These are phyloP conservation scores for Azorinus chamasolen DNA, from an alignment of 2,888 invertebrate species.

Conservation along the genomic window DNA sequence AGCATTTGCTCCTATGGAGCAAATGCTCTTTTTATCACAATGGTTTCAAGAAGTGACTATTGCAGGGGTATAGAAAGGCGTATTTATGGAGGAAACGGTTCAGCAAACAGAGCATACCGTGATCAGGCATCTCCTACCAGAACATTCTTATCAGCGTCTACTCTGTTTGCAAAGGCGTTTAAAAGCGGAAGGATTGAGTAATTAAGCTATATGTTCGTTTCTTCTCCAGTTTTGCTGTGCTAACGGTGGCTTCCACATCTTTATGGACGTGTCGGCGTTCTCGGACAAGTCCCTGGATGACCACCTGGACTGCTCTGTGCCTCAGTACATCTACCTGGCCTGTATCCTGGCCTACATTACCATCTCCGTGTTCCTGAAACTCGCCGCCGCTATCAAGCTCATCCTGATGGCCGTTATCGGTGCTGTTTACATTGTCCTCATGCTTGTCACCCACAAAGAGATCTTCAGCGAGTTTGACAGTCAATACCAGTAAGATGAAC, in stretches of 20 bases:
- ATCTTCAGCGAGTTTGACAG: slow-evolving; percentile 94
- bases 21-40: too few species aligned
- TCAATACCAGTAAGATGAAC: slow-evolving; percentile 74
- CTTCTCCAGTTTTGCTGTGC: slow-evolving; percentile 83
- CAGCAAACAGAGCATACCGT: too few species aligned
- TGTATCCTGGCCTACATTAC: slow-evolving; percentile 94
- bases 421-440: slow-evolving; percentile 93
- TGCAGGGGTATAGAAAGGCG: too few species aligned
- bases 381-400: slow-evolving; percentile 94
- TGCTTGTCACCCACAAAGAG: slow-evolving; percentile 93
- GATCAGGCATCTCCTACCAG: too few species aligned
- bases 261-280: slow-evolving; percentile 68
- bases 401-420: slow-evolving; percentile 91
- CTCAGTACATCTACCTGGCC: slow-evolving; percentile 94
- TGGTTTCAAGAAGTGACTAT: too few species aligned
- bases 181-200: too few species aligned
- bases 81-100: too few species aligned
- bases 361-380: slow-evolving; percentile 93
- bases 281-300: slow-evolving; percentile 61
- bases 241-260: slow-evolving; percentile 77
- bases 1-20: too few species aligned
- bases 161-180: too few species aligned
- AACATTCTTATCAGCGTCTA: too few species aligned
- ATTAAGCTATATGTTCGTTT: too few species aligned
- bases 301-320: slow-evolving; percentile 90